Base-by-base conservation (phyloP, 2,888 invertebrate genomes). In the Lepidochitona cinerea region DNA sequence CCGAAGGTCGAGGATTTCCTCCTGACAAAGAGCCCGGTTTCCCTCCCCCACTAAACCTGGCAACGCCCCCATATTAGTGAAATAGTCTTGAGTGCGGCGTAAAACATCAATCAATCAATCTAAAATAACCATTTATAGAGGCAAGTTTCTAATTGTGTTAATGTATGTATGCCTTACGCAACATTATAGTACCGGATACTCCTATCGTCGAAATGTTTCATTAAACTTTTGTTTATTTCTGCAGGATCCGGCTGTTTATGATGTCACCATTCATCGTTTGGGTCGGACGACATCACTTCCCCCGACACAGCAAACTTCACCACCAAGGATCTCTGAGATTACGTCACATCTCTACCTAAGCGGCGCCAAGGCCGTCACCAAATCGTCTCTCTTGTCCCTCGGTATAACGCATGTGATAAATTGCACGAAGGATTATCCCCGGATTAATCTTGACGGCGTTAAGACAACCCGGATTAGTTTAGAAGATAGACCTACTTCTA, bases 371-470 rank as follows among this genome's bases (percentile, higher is more conserved):
- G 94, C 94, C 0, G 92, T 94, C 32, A 93, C 94, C 67, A 94
- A 94, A 0, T 93, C 94, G 2, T 93, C 94, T 66, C 92, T 97
- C 49, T 93, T 93, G 78, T 93, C 93, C 1, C 91, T 94, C 37
- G 93, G 93, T 64, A 94, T 97, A 68, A 94, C 94, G 0, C 94
- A 95, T 83, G 94, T 97, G 52, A 93, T 97, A 71, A 96, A 95
- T 88, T 95, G 94, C 29, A 96, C 96, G 0, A 94, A 95, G 0
- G 97, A 97, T 88, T 92, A 96, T 65, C 96, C 96, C 0, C 88
- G 88, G 73, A 83, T 91, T 3, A 87, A 90, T 76, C 75, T 91
- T 33, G 88, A 89, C 37, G 91, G 89, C 68, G 84, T 92, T 23
- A 94, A 89, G 65, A 94, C 94, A 84, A 92, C 94, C 76, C 93